phyloP scores from a whole-genome alignment of 64 coral and sea anemone genomes.

The Porites australiensis region DNA sequence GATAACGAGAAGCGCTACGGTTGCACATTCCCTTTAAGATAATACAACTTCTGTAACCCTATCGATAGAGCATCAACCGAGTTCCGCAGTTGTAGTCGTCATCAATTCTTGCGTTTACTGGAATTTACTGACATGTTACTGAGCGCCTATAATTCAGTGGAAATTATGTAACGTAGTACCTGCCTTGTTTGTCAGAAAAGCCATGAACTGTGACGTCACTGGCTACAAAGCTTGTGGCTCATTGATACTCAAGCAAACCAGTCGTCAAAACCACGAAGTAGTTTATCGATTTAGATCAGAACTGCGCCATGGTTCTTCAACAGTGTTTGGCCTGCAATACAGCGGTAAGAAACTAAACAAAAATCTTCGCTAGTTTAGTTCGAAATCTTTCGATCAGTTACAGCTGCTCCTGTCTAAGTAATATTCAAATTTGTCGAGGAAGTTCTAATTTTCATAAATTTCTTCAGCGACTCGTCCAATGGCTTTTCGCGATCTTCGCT shows the following conservation, averaged over 20 bases:
- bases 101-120: too few relatives aligned
- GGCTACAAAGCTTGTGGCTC: background rate
- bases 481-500: too few relatives aligned
- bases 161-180: background rate
- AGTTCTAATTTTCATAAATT: background rate
- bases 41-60: too few relatives aligned
- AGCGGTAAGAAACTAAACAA: background rate
- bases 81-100: too few relatives aligned
- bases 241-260: background rate
- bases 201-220: background rate
- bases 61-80: too few relatives aligned
- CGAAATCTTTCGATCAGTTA: background rate
- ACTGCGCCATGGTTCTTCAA: conserved; percentile 34
- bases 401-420: background rate
- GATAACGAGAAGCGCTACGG: too few relatives aligned
- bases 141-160: too few relatives aligned
- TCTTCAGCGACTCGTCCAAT: too few relatives aligned
- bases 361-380: background rate
- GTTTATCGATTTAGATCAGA: background rate
- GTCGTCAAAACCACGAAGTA: too few relatives aligned
- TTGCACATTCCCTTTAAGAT: too few relatives aligned
- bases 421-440: conserved; percentile 36
- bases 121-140: too few relatives aligned
- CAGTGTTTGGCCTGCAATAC: conserved; percentile 44
- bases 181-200: background rate